A percentile compares a stretch with the other conserved stretches of the same genome.
phyloP scores from a whole-genome alignment of 2,113 vertebrate species.

The Dromas ardeola region DNA sequence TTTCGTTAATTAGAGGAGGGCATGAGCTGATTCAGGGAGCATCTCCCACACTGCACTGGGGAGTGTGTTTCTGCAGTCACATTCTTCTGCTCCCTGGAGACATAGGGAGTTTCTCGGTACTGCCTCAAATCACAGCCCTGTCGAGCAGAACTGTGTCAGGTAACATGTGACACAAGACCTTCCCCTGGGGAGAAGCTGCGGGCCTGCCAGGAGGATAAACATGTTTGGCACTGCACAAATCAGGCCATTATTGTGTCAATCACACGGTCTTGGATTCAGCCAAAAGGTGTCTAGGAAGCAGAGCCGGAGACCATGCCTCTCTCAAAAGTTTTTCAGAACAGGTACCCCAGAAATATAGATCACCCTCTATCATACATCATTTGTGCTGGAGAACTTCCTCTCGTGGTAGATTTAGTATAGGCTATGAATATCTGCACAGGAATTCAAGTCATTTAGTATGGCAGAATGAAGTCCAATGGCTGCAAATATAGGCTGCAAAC shows the following conservation, averaged over 20 bases:
- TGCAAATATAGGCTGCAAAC: not conserved
- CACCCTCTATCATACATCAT: not conserved
- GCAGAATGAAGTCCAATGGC: not conserved
- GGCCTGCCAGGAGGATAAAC: not conserved
- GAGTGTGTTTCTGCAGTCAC: not conserved
- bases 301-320: not conserved
- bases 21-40: not conserved
- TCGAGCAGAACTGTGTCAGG: not conserved
- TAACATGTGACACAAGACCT: not conserved
- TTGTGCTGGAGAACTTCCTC: not conserved
- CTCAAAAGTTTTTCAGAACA: not conserved
- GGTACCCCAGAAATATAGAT: not conserved
- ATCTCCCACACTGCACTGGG: not conserved
- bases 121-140: not conserved
- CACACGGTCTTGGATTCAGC: not conserved
- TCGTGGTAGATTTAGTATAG: not conserved
- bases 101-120: not conserved
- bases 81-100: not conserved
- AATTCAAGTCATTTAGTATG: not conserved
- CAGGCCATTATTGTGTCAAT: not conserved
- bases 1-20: not conserved
- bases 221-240: not conserved
- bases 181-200: not conserved
- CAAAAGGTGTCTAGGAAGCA: not conserved
- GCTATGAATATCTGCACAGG: not conserved